These are phyloP conservation scores for Microtus ochrogaster DNA, from an alignment of 2,113 vertebrate species.

Conservation along the genomic window DNA sequence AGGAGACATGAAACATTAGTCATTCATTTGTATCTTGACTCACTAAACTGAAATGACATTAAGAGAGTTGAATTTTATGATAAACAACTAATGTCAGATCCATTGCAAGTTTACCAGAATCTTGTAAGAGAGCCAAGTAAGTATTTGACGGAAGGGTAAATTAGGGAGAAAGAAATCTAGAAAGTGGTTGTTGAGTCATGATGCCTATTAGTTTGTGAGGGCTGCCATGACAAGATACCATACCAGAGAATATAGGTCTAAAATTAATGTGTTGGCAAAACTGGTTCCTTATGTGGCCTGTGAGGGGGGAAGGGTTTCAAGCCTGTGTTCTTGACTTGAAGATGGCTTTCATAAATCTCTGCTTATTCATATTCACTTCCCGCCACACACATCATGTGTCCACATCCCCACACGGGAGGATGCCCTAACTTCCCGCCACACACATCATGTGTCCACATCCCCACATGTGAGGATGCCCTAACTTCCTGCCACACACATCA, in stretches of 20 bases:
- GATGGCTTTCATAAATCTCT: neutral
- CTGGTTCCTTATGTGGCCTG: neutral
- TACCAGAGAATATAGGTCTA: neutral
- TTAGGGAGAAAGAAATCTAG: too few species aligned
- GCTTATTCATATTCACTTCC: neutral
- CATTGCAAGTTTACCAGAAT: neutral
- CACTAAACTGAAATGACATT: neutral
- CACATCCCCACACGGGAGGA: neutral
- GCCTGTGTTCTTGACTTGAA: neutral
- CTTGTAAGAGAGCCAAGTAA: neutral
- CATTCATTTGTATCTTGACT: neutral
- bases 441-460: neutral
- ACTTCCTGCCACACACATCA: neutral
- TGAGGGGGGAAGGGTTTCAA: neutral
- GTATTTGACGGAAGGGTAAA: neutral
- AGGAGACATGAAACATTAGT: neutral
- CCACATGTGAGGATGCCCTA: neutral
- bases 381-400: neutral
- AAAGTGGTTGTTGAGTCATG: neutral
- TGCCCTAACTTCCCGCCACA: neutral
- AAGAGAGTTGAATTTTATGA: neutral
- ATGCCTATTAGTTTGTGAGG: neutral
- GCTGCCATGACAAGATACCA: neutral
- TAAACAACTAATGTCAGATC: neutral
- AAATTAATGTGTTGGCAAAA: neutral